Conservation (phyloP, 1,140 invertebrate species). For the Acromyrmex charruanus region DNA sequence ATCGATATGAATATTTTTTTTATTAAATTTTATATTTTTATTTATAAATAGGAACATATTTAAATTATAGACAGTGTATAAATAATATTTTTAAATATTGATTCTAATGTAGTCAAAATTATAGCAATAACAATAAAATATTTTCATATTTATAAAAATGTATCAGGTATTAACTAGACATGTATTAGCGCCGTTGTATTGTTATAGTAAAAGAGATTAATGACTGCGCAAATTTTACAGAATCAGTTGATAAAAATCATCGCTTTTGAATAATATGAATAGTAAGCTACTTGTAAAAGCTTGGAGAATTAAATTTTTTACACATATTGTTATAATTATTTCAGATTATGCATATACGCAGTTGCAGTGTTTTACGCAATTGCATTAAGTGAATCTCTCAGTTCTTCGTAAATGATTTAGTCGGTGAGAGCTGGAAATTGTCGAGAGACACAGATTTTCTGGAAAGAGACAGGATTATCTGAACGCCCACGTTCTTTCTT, state of each 20-base stretch:
- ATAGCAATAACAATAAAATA: not conserved
- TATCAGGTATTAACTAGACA: not conserved
- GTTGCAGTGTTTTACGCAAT: slow-evolving; percentile 12
- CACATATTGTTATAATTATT: slow-evolving; percentile 21
- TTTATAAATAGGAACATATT: not conserved
- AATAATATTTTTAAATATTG: not conserved
- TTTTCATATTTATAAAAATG: not conserved
- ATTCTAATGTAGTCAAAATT: not conserved
- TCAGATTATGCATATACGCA: not conserved
- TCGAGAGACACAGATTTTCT: not conserved
- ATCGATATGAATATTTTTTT: not conserved
- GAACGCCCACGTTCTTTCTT: slow-evolving; percentile 5
- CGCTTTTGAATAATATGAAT: not conserved
- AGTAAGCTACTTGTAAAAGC: not conserved
- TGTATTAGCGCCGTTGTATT: not conserved
- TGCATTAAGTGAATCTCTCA: not conserved
- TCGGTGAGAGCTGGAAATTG: slow-evolving; percentile 13
- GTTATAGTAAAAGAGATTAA: not conserved
- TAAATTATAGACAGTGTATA: not conserved
- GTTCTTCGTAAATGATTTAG: not conserved
- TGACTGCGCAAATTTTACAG: not conserved
- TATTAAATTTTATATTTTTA: not conserved
- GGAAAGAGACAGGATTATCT: slow-evolving; percentile 10
- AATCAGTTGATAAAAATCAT: not conserved
- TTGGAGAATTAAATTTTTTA: not conserved